A percentile compares a stretch with the other conserved stretches of the same genome.
Evolutionary conservation across 2,113 vertebrate genomes (phyloP).

Genomic region (Bucco capensis): DNA sequence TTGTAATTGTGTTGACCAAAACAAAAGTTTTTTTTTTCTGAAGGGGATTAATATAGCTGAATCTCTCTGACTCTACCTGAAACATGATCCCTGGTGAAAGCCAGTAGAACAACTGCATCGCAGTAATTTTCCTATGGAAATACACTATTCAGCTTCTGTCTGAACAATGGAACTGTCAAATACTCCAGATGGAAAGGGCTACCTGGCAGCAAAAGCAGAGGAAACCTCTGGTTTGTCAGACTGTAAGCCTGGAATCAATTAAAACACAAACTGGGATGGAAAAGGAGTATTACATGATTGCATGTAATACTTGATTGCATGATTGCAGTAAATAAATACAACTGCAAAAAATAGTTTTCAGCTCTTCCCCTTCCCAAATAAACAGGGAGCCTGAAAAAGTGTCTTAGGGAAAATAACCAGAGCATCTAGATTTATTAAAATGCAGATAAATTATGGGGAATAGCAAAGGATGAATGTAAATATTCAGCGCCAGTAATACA

Average conservation of each 20-base stretch:
- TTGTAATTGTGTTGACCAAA: neutral
- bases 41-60: neutral
- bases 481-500: neutral
- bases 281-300: neutral
- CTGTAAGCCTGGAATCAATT: neutral
- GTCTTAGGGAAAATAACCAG: neutral
- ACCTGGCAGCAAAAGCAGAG: neutral
- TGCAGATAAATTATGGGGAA: neutral
- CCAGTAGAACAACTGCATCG: neutral
- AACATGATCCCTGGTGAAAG: neutral
- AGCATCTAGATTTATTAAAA: neutral
- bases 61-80: accelerated
- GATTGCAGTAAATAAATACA: neutral
- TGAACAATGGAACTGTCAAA: neutral
- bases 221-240: neutral
- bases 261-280: neutral
- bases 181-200: neutral
- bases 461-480: neutral
- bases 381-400: neutral
- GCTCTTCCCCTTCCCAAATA: neutral
- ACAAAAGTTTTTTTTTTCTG: neutral
- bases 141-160: neutral
- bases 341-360: neutral
- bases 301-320: neutral
- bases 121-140: neutral